Percentiles rank a stretch among this genome's conserved stretches.
These are phyloP conservation scores for Ischnura elegans DNA, from an alignment of 2,888 invertebrate genomes.

Conservation along the genomic window DNA sequence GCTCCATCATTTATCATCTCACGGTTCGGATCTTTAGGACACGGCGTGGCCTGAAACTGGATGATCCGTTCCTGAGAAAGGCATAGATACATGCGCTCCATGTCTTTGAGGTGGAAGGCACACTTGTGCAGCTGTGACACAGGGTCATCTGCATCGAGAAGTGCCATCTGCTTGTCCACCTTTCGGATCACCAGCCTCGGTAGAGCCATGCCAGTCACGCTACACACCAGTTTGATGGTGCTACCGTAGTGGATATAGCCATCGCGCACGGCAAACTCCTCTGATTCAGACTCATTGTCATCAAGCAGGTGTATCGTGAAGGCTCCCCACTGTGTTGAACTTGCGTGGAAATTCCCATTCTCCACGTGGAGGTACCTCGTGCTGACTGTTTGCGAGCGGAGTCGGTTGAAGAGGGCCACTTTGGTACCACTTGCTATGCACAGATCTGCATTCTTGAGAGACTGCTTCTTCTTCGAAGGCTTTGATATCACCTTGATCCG, in stretches of 20 bases:
- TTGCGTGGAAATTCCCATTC: slow-evolving; percentile 99
- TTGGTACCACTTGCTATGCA: slow-evolving; percentile 99
- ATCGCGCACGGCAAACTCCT: slow-evolving; percentile 95
- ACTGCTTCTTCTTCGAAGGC: slow-evolving; percentile 99
- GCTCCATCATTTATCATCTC: slow-evolving; percentile 99
- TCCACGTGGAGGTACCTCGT: slow-evolving; percentile 99
- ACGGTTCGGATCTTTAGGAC: slow-evolving; percentile 97
- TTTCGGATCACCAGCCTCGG: slow-evolving; percentile 96
- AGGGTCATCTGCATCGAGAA: slow-evolving; percentile 98
- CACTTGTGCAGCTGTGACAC: slow-evolving; percentile 99
- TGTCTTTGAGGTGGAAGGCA: slow-evolving; percentile 99
- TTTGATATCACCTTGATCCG: slow-evolving; percentile 99
- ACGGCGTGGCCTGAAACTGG: slow-evolving; percentile 97
- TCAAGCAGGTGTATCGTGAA: slow-evolving; percentile 96
- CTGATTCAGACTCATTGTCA: slow-evolving; percentile 98
- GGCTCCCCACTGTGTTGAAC: slow-evolving; percentile 99
- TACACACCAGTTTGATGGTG: slow-evolving; percentile 98
- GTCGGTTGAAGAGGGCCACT: slow-evolving; percentile 98
- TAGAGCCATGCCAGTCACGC: slow-evolving; percentile 99
- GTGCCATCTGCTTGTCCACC: slow-evolving; percentile 99
- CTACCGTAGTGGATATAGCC: slow-evolving; percentile 99
- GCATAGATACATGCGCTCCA: slow-evolving; percentile 98
- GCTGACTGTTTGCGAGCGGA: slow-evolving; percentile 99
- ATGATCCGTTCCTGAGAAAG: slow-evolving; percentile 99
- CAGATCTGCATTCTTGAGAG: slow-evolving; percentile 98